phyloP scores from a whole-genome alignment of 2,113 vertebrate genomes.

The Rynchops niger region DNA sequence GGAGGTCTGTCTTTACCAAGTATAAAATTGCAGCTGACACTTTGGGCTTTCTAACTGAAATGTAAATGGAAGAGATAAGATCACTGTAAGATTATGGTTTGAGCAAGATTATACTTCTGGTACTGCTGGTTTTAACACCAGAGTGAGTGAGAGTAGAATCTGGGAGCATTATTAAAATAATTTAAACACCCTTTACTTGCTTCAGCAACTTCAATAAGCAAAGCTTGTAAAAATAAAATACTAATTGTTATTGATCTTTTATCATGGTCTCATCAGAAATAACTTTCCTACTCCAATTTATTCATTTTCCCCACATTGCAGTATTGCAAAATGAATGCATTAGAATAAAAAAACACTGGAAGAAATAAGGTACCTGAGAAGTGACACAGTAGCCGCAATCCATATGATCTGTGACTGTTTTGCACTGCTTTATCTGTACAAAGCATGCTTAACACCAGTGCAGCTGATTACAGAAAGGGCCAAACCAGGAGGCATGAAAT shows the following conservation, averaged over 20 bases:
- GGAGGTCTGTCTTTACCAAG: neutral
- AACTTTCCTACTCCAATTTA: neutral
- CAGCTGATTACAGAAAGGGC: neutral
- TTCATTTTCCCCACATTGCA: neutral
- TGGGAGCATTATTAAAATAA: neutral
- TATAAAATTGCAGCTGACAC: neutral
- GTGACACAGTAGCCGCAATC: neutral
- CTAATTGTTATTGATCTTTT: neutral
- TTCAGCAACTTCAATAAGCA: neutral
- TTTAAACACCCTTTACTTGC: neutral
- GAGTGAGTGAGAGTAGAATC: neutral
- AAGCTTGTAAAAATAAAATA: neutral
- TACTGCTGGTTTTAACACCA: neutral
- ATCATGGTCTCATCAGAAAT: neutral
- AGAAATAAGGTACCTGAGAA: neutral
- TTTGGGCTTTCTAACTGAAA: conserved; percentile 5
- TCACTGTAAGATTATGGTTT: neutral
- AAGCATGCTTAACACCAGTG: neutral
- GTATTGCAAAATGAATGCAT: neutral
- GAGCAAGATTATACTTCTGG: neutral
- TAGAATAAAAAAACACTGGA: neutral
- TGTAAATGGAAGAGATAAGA: neutral
- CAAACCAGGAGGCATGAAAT: neutral
- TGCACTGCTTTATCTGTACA: neutral
- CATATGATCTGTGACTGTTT: neutral